Evolutionary conservation across 2,113 vertebrate genomes (phyloP), one percentile per base, ranked within the genome.

Genomic region (Actinemys pallida): DNA sequence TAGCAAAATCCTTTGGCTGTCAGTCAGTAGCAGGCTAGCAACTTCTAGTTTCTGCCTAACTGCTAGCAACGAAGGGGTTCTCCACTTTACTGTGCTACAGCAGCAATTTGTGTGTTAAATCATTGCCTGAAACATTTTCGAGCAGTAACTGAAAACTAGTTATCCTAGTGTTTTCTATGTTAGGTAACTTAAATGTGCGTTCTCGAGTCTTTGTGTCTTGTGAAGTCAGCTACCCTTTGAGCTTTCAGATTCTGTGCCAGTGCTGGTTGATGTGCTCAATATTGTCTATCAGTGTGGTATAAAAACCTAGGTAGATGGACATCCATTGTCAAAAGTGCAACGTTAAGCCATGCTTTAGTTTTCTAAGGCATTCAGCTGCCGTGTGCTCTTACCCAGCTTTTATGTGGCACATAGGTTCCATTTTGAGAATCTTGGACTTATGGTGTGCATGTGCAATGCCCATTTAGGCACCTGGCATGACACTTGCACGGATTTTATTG

Each of bases 51-150:
- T 90, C 88, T 76, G 59, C 9, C 82, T 4, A 35, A 25, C 56
- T 47, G n/a, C 7, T 54, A 42, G 20, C 62, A 59, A 16, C 3
- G 4, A 59, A 82, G 45, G 52, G 35, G 24, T 14, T 39, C 27
- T 81, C 82, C 84, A 29, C n/a, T 1, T 0, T 47, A n/a, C 65
- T 52, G n/a, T 2, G 1, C 65, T 79, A 57, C 83, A n/a, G 2
- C 5, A 54, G n/a, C 62, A 89, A 10, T 4, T 31, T 53, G 39
- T 78, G 4, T 85, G 72, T 92, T 72, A 76, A 89, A 52, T 17
- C 53, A 1, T 6, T 54, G 1, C 0, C 1, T 10, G 25, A 81
- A 94, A 20, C 35, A 3, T 65, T 65, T 35, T 69, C 14, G n/a
- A 0, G 35, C 83, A 49, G 62, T 95, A 76, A 76, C 0, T 14